These are phyloP conservation scores for Globia sparganii DNA, from an alignment of 2,888 invertebrate genomes.

Conservation along the genomic window DNA sequence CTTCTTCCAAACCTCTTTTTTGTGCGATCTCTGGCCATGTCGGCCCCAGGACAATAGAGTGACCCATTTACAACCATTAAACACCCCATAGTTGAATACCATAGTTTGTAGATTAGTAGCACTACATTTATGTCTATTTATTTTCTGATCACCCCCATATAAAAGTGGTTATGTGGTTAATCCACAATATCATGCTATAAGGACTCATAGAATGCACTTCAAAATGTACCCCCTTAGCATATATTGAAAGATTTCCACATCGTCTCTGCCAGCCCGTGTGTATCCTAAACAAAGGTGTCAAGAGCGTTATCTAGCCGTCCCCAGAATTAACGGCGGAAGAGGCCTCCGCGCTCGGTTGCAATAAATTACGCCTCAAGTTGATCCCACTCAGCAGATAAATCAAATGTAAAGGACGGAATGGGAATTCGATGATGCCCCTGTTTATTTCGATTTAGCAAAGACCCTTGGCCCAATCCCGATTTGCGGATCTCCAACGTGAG, in stretches of 20 bases:
- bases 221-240: constrained; percentile 15
- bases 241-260: constrained; percentile 47
- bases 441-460: constrained; percentile 76
- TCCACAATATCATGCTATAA: background rate
- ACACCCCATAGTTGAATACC: background rate
- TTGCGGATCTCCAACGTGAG: constrained; percentile 74
- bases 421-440: constrained; percentile 82
- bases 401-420: constrained; percentile 84
- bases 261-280: constrained; percentile 40
- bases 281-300: constrained; percentile 78
- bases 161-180: background rate
- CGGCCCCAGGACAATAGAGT: background rate
- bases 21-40: background rate
- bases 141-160: background rate
- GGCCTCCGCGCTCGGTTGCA: constrained; percentile 75
- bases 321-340: constrained; percentile 81
- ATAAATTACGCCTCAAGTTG: constrained; percentile 85
- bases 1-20: background rate
- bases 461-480: constrained; percentile 72
- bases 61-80: background rate
- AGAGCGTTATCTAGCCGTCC: constrained; percentile 80
- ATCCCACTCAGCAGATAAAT: constrained; percentile 86
- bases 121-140: background rate
- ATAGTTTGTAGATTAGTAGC: background rate
- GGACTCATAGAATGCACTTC: background rate